Conservation (phyloP, 2,113 vertebrate species). For the Turdus rufiventris region DNA sequence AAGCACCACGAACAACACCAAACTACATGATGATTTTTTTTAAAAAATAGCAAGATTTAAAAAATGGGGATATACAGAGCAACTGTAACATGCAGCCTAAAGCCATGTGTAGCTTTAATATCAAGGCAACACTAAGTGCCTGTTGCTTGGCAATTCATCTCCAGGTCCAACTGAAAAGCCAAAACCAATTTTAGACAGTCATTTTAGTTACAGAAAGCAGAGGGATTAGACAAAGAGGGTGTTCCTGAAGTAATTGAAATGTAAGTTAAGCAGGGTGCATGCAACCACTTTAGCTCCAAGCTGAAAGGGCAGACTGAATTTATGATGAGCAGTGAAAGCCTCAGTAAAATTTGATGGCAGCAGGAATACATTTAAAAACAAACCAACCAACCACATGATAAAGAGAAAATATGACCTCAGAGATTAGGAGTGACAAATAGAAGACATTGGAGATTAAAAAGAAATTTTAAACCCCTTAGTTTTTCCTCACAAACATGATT, state of each 20-base stretch:
- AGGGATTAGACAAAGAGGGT: conserved; percentile 15
- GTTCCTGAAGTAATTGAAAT: conserved; percentile 1
- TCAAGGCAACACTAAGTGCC: neutral
- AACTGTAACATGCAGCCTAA: neutral
- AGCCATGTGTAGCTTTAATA: neutral
- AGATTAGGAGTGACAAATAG: neutral
- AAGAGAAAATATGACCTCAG: neutral
- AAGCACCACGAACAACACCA: neutral
- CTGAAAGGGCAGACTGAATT: conserved; percentile 34
- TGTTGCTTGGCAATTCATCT: conserved; percentile 40
- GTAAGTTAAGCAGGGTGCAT: conserved; percentile 5
- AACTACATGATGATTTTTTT: neutral
- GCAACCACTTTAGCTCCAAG: neutral
- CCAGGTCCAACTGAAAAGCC: neutral
- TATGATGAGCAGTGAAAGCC: conserved; percentile 34
- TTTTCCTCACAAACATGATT: neutral
- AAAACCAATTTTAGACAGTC: conserved; percentile 9
- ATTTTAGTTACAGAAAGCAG: conserved; percentile 19
- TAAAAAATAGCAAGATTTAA: neutral
- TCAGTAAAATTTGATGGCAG: conserved; percentile 11
- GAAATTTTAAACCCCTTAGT: neutral
- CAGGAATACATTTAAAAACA: conserved; percentile 23
- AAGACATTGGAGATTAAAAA: neutral
- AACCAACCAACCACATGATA: neutral
- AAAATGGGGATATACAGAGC: neutral